Evolutionary conservation across 1,140 invertebrate species (phyloP), one percentile per base, ranked within the genome.

Genomic region (Metaphire vulgaris): DNA sequence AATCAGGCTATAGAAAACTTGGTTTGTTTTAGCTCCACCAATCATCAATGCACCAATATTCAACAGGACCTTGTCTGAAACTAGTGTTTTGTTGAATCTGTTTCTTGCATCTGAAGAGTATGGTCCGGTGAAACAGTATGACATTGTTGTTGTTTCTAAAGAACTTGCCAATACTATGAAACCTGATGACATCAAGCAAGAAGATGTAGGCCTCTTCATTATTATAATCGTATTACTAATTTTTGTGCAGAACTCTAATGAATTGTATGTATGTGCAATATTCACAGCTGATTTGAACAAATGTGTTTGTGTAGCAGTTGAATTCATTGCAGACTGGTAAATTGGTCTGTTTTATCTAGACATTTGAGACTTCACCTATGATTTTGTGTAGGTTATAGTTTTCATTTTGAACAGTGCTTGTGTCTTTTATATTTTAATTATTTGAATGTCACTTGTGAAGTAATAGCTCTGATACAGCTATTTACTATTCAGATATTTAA

Each of bases 121-220:
- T 84, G 97, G 97, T 26, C 96, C 95, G 0, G 97, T 99, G 75
- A 95, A 93, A 71, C 95, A 98, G 88, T 99, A 99, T 85, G 97
- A 93, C 85, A 85, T 99, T 75, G 91, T 98, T 79, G 96, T 99
- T 64, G 95, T 99, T 12, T 96, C 96, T 0, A 92, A 95, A 80
- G 92, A 95, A 81, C 86, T 86, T 33, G 88, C 89, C 1, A 90
- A 89, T 75, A 86, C 89, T n/a, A 89, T 92, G 80, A 90, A 94
- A 84, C 94, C 95, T 0, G 94, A 97, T 87, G 92, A 95, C 83
- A 93, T 95, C 82, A 88, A 92, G 77, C 94, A 93, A 2, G 92
- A 94, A 74, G 92, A 95, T 80, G 90, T 89, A 85, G 81, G 81
- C 67, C 28, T 21, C n/a, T 33, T 1, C 1, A 71, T 6, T 71